Base-by-base conservation (phyloP, 2,888 invertebrate genomes). In the Digitonthophagus gazella region DNA sequence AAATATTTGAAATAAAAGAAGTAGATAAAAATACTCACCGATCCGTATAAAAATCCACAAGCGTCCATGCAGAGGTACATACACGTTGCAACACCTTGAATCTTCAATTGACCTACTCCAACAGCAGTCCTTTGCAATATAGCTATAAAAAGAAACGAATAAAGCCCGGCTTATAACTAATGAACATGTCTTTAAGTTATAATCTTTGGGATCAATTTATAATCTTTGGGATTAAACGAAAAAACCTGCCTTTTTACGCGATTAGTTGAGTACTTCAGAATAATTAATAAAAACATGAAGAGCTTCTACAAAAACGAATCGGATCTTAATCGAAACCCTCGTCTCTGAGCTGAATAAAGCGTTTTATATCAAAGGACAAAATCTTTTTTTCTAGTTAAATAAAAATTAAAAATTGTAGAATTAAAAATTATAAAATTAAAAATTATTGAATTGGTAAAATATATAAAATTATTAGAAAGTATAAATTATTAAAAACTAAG, bases 31-130 rank as follows among this genome's bases (percentile, higher is more conserved):
- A 54, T 19, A 90, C 93, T 90, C 87, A 94, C 94, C 90, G 93
- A 91, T 84, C 93, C 93, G 86, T 93, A 95, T 78, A 91, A 90
- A 83, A 90, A 87, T 83, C 94, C 94, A 85, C 93, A 94, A 78
- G 89, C 87, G 84, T 93, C 93, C 93, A 95, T 93, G 85, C 94
- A 95, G 83, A 95, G 90, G 87, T 90, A 94, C 83, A 93, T 88
- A 83, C 93, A 93, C 77, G 93, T 93, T 79, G 92, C 91, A 75
- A 93, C 91, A 84, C 93, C 92, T 87, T 93, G 93, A 83, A 95
- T 92, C 87, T 91, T 92, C 85, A 95, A 88, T 86, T 91, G 91
- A 83, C 93, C 93, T 81, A 90, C 88, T 83, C 88, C 88, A 76
- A 90, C 87, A 72, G 91, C 88, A 72, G 86, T 88, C 80, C 91